Evolutionary conservation across 2,113 vertebrate species (phyloP).

Genomic region (Hystrix cristata): DNA sequence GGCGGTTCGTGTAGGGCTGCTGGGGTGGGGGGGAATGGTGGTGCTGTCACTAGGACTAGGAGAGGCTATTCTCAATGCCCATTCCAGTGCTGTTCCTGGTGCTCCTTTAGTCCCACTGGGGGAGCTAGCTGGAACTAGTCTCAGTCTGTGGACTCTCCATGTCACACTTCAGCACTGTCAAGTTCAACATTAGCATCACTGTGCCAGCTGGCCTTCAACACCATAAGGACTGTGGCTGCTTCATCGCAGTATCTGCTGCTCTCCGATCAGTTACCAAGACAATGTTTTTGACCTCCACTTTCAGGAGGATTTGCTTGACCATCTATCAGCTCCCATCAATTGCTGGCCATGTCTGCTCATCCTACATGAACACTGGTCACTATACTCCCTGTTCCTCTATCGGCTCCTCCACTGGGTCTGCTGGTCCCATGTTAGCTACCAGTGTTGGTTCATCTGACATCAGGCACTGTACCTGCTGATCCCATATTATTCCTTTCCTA

Average conservation of each 20-base stretch:
- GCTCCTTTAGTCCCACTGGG: background rate
- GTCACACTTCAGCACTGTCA: background rate
- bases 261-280: background rate
- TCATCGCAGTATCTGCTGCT: background rate
- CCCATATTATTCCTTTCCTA: background rate
- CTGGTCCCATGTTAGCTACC: background rate
- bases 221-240: background rate
- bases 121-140: background rate
- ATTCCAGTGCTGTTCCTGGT: background rate
- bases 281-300: background rate
- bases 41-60: constrained; percentile 44
- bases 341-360: background rate
- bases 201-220: background rate
- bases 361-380: background rate
- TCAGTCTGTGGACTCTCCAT: background rate
- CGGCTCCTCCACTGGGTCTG: background rate
- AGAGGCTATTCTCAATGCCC: constrained; percentile 16
- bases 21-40: constrained; percentile 38
- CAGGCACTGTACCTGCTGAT: background rate
- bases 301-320: background rate
- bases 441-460: background rate
- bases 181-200: background rate
- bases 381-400: background rate
- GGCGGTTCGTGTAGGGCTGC: constrained; percentile 84
- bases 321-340: background rate